Percentiles rank a stretch among this genome's conserved stretches.
Conservation (phyloP, 2,888 invertebrate genomes). For the Sinopyrophorus schimmeli region DNA sequence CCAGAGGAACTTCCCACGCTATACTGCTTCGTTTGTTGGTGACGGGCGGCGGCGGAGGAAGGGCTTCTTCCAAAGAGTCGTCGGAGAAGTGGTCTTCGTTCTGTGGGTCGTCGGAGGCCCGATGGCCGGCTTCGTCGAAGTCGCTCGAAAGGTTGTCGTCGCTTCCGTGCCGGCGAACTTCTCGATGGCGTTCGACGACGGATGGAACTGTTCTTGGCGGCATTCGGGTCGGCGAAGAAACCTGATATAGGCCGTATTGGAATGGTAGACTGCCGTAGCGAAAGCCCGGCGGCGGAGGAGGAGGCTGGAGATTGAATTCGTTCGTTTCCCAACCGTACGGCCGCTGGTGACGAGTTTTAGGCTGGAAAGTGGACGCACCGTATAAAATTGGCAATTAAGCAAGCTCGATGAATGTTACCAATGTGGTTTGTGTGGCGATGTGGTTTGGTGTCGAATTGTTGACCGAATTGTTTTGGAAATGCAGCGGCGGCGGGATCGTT, state of each 20-base stretch:
- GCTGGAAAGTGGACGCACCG: constrained; percentile 61
- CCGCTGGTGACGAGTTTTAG: constrained; percentile 74
- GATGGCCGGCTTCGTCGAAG: constrained; percentile 46
- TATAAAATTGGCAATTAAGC: too few species aligned
- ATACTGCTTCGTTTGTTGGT: constrained; percentile 77
- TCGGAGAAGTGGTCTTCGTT: constrained; percentile 76
- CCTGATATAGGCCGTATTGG: constrained; percentile 64
- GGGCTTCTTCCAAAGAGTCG: constrained; percentile 78
- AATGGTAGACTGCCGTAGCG: constrained; percentile 71
- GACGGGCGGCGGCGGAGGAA: constrained; percentile 64
- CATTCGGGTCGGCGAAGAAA: constrained; percentile 59
- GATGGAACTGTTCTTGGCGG: constrained; percentile 72
- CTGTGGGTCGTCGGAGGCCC: constrained; percentile 53
- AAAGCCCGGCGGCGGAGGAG: constrained; percentile 64
- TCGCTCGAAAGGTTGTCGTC: constrained; percentile 53
- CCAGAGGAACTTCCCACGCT: constrained; percentile 84
- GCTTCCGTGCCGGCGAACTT: constrained; percentile 66
- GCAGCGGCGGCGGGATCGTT: constrained; percentile 53
- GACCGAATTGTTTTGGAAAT: constrained; percentile 49
- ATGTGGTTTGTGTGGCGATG: constrained; percentile 77
- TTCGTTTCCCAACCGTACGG: constrained; percentile 72
- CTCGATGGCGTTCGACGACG: constrained; percentile 77
- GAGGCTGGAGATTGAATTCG: constrained; percentile 57
- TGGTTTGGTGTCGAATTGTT: constrained; percentile 55
- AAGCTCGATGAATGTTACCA: too few species aligned